Base-by-base conservation (phyloP, 1,140 invertebrate genomes). In the Meloidogyne floridensis region DNA sequence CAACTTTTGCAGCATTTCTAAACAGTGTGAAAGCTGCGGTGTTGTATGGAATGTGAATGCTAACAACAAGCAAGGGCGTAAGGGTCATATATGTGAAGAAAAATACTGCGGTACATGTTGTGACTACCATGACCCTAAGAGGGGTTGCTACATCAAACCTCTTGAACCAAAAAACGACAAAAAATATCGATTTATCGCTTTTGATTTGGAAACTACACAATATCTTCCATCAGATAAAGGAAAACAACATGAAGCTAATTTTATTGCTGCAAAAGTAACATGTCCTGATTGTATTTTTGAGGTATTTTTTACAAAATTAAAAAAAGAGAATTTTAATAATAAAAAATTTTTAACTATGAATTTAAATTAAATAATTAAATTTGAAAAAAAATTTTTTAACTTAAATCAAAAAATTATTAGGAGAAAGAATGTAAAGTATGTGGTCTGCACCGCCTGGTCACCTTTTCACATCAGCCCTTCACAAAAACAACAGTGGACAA, bases 21-120 rank as follows among this genome's bases (percentile, higher is more conserved):
- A 75, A 8, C 51, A 75, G 42, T 75, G 73, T 32, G 18, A 75
- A 75, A 32, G 7, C 18, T 75, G 73, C 2, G 73, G 73, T 2
- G 73, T 75, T 8, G 56, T 75, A 20, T 75, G 73, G 73, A 75
- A 75, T 8, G 73, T 75, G n/a, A 20, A 18, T 7, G 18, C 18
- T 7, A 75, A 75, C 8, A 4, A 3, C 5, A 13, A 18, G 0
- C 0, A 18, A 7, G 73, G 73, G 6, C 73, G 73, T 5, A 2
- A 13, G 6, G 73, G 73, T 0, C 73, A 75, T 75, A 54, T 75
- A 5, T 75, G 73, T 42, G 73, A 9, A 2, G 73, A 75, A 8
- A 13, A 8, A 5, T 75, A n/a, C 42, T 75, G 73, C 5, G 6
- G 7, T 7, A 75, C 73, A 2, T 75, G 73, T 8, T 5, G 20